phyloP scores from a whole-genome alignment of 1,140 invertebrate genomes.

The Argopecten irradians region DNA sequence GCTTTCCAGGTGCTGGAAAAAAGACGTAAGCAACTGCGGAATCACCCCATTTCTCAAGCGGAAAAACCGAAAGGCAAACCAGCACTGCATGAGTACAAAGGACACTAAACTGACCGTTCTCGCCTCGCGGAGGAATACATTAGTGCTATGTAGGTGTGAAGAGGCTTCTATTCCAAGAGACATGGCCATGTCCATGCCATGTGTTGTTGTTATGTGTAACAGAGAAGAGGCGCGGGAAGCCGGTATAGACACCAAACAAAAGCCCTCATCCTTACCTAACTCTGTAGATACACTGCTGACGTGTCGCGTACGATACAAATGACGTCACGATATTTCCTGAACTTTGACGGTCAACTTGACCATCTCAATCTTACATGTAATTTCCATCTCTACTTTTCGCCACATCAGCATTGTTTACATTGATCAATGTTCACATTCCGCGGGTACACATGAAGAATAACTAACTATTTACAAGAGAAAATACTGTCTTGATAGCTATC shows the following conservation, averaged over 20 bases:
- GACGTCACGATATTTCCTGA: no score
- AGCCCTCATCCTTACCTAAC: background rate
- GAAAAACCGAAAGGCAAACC: background rate
- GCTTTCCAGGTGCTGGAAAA: conserved; percentile 20
- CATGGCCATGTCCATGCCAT: background rate
- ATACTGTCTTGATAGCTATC: no score
- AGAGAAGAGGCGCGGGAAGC: background rate
- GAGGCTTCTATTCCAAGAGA: conserved; percentile 8
- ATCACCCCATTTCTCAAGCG: background rate
- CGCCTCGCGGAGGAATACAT: conserved; percentile 6
- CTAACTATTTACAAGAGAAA: no score
- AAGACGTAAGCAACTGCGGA: background rate
- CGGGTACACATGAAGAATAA: no score
- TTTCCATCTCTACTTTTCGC: background rate
- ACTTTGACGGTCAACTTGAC: no score
- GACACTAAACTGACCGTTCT: conserved; percentile 15
- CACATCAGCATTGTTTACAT: background rate
- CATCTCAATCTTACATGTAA: no score
- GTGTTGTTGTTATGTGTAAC: background rate
- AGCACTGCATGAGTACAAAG: conserved; percentile 15
- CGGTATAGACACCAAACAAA: background rate
- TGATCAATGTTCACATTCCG: no score
- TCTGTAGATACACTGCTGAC: background rate
- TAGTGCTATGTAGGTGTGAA: background rate
- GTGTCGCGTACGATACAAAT: background rate